Percentiles rank a stretch among this genome's conserved stretches.
These are phyloP conservation scores for Diaprepes abbreviatus DNA, from an alignment of 2,888 invertebrate genomes.

Conservation along the genomic window DNA sequence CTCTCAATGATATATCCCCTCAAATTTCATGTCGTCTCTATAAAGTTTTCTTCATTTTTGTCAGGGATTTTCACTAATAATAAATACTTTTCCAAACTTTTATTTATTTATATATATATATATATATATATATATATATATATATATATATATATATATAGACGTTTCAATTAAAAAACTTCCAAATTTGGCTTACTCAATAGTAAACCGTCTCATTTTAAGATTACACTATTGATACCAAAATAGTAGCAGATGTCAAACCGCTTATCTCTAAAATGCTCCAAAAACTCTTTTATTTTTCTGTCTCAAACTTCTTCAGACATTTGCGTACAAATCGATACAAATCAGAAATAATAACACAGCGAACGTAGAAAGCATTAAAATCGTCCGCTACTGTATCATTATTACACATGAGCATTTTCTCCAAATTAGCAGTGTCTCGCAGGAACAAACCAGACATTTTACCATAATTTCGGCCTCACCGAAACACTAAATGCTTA, in stretches of 20 bases:
- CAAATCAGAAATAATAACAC: constrained; percentile 44
- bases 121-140: no score
- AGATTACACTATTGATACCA: no score
- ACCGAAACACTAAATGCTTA: constrained; percentile 20
- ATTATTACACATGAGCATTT: constrained; percentile 61
- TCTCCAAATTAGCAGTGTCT: constrained; percentile 60
- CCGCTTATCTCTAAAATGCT: neutral
- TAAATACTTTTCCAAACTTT: no score
- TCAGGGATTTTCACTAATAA: no score
- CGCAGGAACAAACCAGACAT: constrained; percentile 55
- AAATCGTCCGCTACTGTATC: constrained; percentile 59
- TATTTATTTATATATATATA: no score
- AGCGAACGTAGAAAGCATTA: constrained; percentile 32
- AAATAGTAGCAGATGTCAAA: neutral
- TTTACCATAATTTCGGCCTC: constrained; percentile 60
- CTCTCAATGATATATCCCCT: no score
- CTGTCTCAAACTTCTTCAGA: constrained; percentile 5
- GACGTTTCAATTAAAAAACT: no score
- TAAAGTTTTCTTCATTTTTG: no score
- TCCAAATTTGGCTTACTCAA: no score
- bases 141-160: no score
- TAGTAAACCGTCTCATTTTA: no score
- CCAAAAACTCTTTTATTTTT: neutral
- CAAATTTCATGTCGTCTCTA: no score
- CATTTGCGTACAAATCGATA: constrained; percentile 49